Conservation (phyloP, 2,113 vertebrate species). For the Peromyscus maniculatus region DNA sequence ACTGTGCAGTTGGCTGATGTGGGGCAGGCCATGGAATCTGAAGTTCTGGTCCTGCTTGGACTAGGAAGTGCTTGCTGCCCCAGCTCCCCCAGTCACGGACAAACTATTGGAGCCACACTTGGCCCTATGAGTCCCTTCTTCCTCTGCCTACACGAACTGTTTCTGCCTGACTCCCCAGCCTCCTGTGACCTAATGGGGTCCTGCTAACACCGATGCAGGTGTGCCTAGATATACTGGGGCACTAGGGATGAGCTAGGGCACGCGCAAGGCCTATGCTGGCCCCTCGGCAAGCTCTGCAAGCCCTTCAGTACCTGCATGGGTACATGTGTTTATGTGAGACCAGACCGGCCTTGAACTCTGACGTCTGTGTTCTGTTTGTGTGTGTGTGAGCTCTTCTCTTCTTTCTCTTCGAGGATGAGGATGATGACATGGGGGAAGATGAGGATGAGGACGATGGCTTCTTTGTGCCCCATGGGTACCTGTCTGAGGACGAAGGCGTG, state of each 20-base stretch:
- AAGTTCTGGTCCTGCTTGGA: neutral
- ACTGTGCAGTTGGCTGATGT: neutral
- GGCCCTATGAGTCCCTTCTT: neutral
- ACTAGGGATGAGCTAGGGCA: no score
- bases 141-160: neutral
- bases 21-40: neutral
- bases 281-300: neutral
- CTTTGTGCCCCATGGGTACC: conserved; percentile 98
- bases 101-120: neutral
- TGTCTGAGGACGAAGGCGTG: conserved; percentile 97
- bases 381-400: neutral
- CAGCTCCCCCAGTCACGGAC: neutral
- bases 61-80: neutral
- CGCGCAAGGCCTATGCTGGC: neutral
- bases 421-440: conserved; percentile 94
- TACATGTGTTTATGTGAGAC: neutral
- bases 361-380: neutral
- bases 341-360: neutral
- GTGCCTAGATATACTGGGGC: no score
- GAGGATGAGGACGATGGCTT: conserved; percentile 98
- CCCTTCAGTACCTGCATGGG: neutral
- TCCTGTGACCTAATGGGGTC: neutral
- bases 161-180: neutral
- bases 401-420: conserved; percentile 91
- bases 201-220: neutral